Base-by-base conservation (phyloP, 2,888 invertebrate genomes). In the Uloborus plumipes region DNA sequence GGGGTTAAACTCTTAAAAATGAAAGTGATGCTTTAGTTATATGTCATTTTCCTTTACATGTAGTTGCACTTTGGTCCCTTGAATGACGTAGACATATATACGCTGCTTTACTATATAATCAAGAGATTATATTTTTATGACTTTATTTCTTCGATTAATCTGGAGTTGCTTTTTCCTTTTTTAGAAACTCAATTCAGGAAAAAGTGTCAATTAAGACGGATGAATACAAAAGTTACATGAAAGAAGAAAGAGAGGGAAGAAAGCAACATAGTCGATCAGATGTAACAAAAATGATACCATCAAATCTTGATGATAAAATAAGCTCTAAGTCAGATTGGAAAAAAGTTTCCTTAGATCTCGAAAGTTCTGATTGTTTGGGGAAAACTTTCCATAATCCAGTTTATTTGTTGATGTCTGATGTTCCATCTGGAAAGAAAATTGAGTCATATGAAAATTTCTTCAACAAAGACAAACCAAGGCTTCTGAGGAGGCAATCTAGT, bases 241-340 rank as follows among this genome's bases (percentile, higher is more conserved):
- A 78, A 22, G 55, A 76, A n/a, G 82, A 78, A 26, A 26, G 73
- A 4, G 76, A 79, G 15, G n/a, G 67, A 16, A 78, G 82, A 75
- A 80, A 76, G 20, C 84, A 50, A 15, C 78, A 84, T n/a, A 84
- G 85, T 22, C 83, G 76, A 1, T 85, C 85, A 11, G 85, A 85
- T 62, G 76, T 85, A 4, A 64, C 85, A 14, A 82, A 83, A 66
- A 85, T 85, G 85, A 82, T 85, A 14, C 85, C 85, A 2, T 53
- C 78, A 0, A 22, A 67, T 13, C 53, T 67, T n/a, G 58, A 75
- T 14, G 75, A 77, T 9, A 74, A 84, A 49, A 61, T 69, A n/a
- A 73, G 47, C 59, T 22, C 53, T 16, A 71, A 70, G 59, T 50
- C 66, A 9, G 71, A 72, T 26, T 84, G 71, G 75, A 77, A 77